Base-by-base conservation (phyloP, 2,113 vertebrate species). In the Xenopus laevis region DNA sequence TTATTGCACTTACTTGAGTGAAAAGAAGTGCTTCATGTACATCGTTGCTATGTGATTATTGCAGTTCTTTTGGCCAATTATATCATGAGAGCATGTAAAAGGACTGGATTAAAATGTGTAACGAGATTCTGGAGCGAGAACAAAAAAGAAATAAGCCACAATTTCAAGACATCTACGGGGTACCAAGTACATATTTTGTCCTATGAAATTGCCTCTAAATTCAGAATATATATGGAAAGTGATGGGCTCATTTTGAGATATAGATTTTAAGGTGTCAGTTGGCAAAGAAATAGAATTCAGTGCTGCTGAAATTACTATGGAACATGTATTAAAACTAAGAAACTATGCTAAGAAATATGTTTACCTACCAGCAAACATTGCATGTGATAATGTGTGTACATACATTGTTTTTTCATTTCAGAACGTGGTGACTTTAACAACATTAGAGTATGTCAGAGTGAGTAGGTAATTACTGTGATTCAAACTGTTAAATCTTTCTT, bases 401-500 rank as follows among this genome's bases (percentile, higher is more conserved):
- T 74, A 27, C 23, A 7, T 57, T 65, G 40, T 44, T 59, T 58
- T 55, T 68, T 30, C 44, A 10, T 59, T 50, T 63, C 50, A 83
- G 79, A 80, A 81, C 63, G 77, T 78, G 84, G 77, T 83, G 84
- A 87, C 86, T 87, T 82, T 86, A 88, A 89, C 86, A 87, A 89
- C 86, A 89, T 87, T 85, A 82, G 81, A 79, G 79, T 86, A 72
- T 88, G 83, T 82, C 55, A 59, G 84, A 85, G 69, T 77, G 88
- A 89, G 85, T 87, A 84, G 84, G 85, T 91, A 90, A 92, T 91
- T 88, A 82, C 84, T 90, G 87, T 95, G 93, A 96, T 89, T 96
- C 93, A 95, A 72, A 79, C 83, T 89, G 87, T 89, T 91, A 89
- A 86, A 86, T 87, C 80, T 80, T 45, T 86, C 82, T 89, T 89